A percentile compares a stretch with the other conserved stretches of the same genome.
These are phyloP conservation scores for Exaiptasia diaphana DNA, from an alignment of 64 coral and sea anemone genomes.

Conservation along the genomic window DNA sequence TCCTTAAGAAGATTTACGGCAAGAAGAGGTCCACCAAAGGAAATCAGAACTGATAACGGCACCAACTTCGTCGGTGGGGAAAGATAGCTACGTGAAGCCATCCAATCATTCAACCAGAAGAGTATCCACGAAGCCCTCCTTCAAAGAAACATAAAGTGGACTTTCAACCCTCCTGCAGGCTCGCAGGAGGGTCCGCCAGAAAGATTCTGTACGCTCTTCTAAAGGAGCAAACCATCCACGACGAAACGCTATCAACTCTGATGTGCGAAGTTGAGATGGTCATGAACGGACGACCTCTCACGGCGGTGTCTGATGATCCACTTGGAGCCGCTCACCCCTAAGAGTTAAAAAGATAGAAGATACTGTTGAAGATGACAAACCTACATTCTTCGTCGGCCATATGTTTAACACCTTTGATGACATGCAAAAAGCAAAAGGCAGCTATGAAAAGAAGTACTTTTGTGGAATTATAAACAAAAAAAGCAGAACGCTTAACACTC, in stretches of 20 bases:
- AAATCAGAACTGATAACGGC: conserved; percentile 15
- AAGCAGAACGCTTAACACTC: background rate
- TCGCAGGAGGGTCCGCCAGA: conserved; percentile 8
- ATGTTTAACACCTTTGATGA: conserved; percentile 23
- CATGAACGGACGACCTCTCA: background rate
- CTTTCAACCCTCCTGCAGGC: conserved; percentile 25
- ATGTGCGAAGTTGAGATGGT: conserved; percentile 1
- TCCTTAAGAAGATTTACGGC: background rate
- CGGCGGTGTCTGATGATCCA: background rate
- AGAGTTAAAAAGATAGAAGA: too few relatives aligned
- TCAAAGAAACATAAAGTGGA: background rate
- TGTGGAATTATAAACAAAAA: conserved; percentile 43
- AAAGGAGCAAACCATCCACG: background rate
- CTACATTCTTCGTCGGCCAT: conserved; percentile 30
- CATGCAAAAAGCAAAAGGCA: conserved; percentile 1
- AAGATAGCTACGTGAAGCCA: background rate
- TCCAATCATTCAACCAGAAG: background rate
- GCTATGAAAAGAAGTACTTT: conserved; percentile 46
- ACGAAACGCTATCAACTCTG: background rate
- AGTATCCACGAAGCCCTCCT: background rate
- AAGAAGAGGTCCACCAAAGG: background rate
- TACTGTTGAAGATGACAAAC: too few relatives aligned
- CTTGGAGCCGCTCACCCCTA: background rate
- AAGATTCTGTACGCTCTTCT: background rate
- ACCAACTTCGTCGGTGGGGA: conserved; percentile 9